Evolutionary conservation across 2,797 vertebrate genomes (phyloP).

Genomic region (Dallia pectoralis): DNA sequence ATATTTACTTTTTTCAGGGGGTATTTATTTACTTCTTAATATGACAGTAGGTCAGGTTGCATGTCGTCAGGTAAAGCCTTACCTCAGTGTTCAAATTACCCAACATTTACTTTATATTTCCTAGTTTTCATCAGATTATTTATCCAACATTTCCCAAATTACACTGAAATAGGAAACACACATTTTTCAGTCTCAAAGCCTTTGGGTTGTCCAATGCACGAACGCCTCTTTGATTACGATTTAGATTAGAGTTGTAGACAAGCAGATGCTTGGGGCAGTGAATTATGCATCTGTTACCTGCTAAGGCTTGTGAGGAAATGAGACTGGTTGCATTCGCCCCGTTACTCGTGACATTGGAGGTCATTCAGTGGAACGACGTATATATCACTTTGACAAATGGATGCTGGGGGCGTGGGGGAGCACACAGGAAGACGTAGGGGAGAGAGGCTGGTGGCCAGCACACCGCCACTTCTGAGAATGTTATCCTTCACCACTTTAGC

Average conservation of each 20-base stretch:
- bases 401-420: slow-evolving; percentile 47
- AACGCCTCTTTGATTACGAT: slow-evolving; percentile 65
- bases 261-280: slow-evolving; percentile 33
- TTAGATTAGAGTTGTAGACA: slow-evolving; percentile 58
- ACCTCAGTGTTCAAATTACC: too few species aligned
- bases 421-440: neutral
- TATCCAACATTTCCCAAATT: too few species aligned
- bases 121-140: too few species aligned
- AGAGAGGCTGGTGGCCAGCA: slow-evolving; percentile 6
- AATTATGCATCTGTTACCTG: slow-evolving; percentile 24
- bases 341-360: slow-evolving; percentile 67
- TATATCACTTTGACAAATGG: slow-evolving; percentile 71
- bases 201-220: slow-evolving; percentile 39
- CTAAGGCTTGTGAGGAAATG: slow-evolving; percentile 41
- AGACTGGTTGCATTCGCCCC: slow-evolving; percentile 46
- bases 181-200: slow-evolving; percentile 20
- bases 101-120: too few species aligned
- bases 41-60: too few species aligned
- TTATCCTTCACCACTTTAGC: neutral
- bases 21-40: too few species aligned
- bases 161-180: neutral
- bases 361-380: slow-evolving; percentile 67
- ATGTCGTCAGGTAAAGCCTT: too few species aligned
- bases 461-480: neutral
- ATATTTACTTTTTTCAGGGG: too few species aligned